Evolutionary conservation across 2,113 vertebrate species (phyloP).

Genomic region (Cyprinodon variegatus): DNA sequence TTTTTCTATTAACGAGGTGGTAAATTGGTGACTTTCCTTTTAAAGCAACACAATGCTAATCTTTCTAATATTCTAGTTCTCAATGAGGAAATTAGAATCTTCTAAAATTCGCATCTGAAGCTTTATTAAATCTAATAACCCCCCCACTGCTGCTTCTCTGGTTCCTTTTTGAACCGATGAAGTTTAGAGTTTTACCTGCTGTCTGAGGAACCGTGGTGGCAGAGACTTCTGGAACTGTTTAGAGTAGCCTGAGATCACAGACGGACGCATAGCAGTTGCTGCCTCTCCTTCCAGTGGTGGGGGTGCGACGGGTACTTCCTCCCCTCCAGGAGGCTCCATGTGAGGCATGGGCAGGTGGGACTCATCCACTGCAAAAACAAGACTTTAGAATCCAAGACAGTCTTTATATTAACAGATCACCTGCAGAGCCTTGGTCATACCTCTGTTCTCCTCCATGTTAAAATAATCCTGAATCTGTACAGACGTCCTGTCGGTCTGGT

Average conservation of each 20-base stretch:
- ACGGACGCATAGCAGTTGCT: slow-evolving; percentile 87
- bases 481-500: slow-evolving; percentile 75
- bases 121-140: too few species aligned
- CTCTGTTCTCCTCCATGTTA: slow-evolving; percentile 73
- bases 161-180: background rate
- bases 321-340: slow-evolving; percentile 69
- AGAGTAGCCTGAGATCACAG: slow-evolving; percentile 93
- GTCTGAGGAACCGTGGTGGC: slow-evolving; percentile 95
- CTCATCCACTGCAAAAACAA: slow-evolving; percentile 70
- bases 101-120: background rate
- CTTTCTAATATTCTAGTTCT: background rate
- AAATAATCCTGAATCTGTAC: slow-evolving; percentile 80
- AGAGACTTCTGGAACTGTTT: slow-evolving; percentile 98
- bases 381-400: background rate
- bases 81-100: background rate
- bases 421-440: slow-evolving; percentile 42
- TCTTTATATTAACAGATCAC: background rate
- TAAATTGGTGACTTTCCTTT: too few species aligned
- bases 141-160: too few species aligned
- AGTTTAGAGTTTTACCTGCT: slow-evolving; percentile 83
- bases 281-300: slow-evolving; percentile 88
- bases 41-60: too few species aligned
- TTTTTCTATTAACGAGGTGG: too few species aligned
- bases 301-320: slow-evolving; percentile 67
- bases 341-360: slow-evolving; percentile 68